phyloP scores from a whole-genome alignment of 2,888 invertebrate genomes.

The Eubasilissa splendida region DNA sequence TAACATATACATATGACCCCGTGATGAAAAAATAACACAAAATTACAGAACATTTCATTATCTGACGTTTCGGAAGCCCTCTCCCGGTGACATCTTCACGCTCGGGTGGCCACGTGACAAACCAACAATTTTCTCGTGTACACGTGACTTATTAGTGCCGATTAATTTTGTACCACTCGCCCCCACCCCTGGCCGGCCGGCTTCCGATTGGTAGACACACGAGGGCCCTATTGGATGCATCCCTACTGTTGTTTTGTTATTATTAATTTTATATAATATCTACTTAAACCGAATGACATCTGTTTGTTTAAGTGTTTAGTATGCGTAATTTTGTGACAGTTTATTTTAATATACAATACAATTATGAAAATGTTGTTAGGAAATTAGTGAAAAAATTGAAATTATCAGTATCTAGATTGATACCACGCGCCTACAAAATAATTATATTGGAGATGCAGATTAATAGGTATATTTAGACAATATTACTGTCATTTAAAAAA shows the following conservation, averaged over 20 bases:
- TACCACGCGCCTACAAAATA: too few relatives aligned
- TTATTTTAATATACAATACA: too few relatives aligned
- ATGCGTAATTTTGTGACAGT: not conserved
- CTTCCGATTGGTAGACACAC: not conserved
- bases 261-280: constrained; percentile 51
- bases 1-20: too few relatives aligned
- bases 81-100: constrained; percentile 55
- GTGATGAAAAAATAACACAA: not conserved
- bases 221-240: not conserved
- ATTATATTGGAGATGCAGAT: too few relatives aligned
- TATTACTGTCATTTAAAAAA: too few relatives aligned
- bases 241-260: constrained; percentile 31
- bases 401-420: too few relatives aligned
- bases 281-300: constrained; percentile 54
- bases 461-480: too few relatives aligned
- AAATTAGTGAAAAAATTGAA: too few relatives aligned
- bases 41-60: constrained; percentile 23
- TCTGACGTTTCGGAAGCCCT: constrained; percentile 37
- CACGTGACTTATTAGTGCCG: constrained; percentile 58
- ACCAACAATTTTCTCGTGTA: constrained; percentile 53
- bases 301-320: constrained; percentile 43
- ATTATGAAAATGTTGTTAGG: too few relatives aligned
- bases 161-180: constrained; percentile 49
- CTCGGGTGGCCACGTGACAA: constrained; percentile 52
- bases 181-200: not conserved